Evolutionary conservation across 2,113 vertebrate genomes (phyloP).

Genomic region (Eonycteris spelaea): DNA sequence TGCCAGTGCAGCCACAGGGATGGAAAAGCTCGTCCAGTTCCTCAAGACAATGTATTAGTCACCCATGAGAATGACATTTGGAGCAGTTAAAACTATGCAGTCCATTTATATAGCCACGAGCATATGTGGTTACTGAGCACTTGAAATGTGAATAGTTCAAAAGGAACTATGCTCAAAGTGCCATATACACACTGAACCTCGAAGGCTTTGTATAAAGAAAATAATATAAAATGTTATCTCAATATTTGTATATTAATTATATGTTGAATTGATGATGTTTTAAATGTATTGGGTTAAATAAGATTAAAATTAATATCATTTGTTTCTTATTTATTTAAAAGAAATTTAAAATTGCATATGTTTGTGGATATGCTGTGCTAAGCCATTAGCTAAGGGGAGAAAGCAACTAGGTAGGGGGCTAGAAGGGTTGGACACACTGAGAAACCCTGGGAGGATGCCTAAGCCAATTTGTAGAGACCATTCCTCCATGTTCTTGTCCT

Average conservation of each 20-base stretch:
- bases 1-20: background rate
- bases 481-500: background rate
- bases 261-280: background rate
- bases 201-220: background rate
- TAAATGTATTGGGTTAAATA: background rate
- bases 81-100: background rate
- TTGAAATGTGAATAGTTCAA: background rate
- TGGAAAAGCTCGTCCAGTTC: background rate
- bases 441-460: background rate
- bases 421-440: background rate
- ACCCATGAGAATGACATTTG: background rate
- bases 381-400: background rate
- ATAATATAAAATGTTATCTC: background rate
- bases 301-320: background rate
- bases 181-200: rapidly evolving
- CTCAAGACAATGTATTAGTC: background rate
- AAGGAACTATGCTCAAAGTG: background rate
- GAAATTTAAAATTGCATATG: background rate
- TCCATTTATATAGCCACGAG: rapidly evolving
- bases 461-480: background rate
- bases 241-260: background rate
- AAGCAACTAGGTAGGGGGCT: background rate
- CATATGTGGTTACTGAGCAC: background rate
- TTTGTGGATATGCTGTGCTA: background rate
- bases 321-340: background rate